Base-by-base conservation (phyloP, 1,140 invertebrate genomes). In the Heterodera schachtii region DNA sequence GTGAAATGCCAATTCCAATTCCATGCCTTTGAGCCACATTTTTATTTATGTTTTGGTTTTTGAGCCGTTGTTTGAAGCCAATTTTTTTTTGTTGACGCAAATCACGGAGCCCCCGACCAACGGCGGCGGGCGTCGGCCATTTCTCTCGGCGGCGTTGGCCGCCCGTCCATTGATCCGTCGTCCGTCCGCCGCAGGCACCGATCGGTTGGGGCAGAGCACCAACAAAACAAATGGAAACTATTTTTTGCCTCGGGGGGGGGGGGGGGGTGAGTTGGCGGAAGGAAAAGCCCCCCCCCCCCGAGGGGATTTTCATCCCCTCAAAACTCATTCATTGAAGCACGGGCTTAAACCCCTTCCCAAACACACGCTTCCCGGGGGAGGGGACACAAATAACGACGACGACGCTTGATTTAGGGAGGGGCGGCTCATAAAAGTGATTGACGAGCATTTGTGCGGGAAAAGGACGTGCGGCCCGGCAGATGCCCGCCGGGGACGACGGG, bases 191-290 rank as follows among this genome's bases (percentile, higher is more conserved):
- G 9, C 52, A 52, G 9, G 16, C 52, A 52, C 16, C 16, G 52
- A 52, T 52, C 52, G 52, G 1, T 8, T 8, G 1, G 49, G 52
- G 16, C 9, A 11, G 52, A 16, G 52, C 52, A 16, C 57, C 1
- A 64, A 13, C 57, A 64, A 64, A 64, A 64, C 57, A 64, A 64
- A 64, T 64, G 57, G 57, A 64, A 64, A 64, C 57, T 64, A 64
- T 64, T 64, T 64, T 64, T 64, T 64, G 57, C 57, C 57, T 52
- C 19, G 57, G 4, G 5, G 57, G 57, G 11, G 57, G 49, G 49
- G 49, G 49, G 49, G 49, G 49, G 11, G 49, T 11, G 49, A 52
- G 6, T 52, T 11, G 49, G 57, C 57, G 13, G 57, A 19, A 11
- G 57, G 57, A 19, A 64, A 64, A 64, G 13, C 57, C 57, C 57